These are phyloP conservation scores for Perccottus glenii DNA, from an alignment of 2,113 vertebrate genomes.

Conservation along the genomic window DNA sequence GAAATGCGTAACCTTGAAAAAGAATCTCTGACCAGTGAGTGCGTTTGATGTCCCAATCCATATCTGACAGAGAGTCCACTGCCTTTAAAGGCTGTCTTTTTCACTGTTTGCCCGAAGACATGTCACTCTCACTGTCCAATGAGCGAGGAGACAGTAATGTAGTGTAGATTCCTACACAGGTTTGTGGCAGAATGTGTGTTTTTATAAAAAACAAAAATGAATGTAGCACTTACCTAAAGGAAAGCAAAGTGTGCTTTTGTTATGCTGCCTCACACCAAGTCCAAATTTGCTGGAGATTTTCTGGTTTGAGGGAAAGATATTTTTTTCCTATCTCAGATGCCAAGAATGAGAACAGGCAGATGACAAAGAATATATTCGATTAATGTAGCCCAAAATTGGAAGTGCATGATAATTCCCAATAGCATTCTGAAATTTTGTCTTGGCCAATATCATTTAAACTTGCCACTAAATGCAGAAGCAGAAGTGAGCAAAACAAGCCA, in stretches of 20 bases:
- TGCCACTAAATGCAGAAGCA: no score
- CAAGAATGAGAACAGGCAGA: slow-evolving; percentile 3
- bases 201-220: no score
- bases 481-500: no score
- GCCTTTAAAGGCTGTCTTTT: slow-evolving; percentile 27
- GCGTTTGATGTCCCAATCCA: slow-evolving; percentile 45
- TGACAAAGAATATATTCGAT: background rate
- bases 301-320: slow-evolving; percentile 26
- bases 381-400: background rate
- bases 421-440: no score
- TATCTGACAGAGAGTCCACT: slow-evolving; percentile 21
- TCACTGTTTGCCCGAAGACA: slow-evolving; percentile 9
- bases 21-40: slow-evolving; percentile 41
- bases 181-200: background rate
- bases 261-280: slow-evolving; percentile 7
- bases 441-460: no score
- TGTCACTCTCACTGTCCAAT: slow-evolving; percentile 9
- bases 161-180: background rate
- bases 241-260: background rate
- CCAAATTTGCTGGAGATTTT: slow-evolving; percentile 22
- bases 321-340: slow-evolving; percentile 17
- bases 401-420: background rate
- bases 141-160: background rate
- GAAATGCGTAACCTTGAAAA: slow-evolving; percentile 42
- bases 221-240: background rate